phyloP scores from a whole-genome alignment of 2,113 vertebrate species.

The Notarius lentiginosus region DNA sequence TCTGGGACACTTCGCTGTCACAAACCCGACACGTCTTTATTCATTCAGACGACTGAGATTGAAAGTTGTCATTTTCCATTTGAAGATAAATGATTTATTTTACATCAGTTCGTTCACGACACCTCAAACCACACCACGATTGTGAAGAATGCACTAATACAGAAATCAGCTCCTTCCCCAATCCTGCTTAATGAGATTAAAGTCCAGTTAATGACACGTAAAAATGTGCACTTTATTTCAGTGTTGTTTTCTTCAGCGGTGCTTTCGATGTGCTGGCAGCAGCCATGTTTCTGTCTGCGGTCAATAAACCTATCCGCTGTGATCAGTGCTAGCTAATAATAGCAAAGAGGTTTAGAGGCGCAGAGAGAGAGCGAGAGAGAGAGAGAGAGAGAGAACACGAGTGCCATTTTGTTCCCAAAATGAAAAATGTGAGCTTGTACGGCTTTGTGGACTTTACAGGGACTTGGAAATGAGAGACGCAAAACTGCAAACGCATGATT shows the following conservation, averaged over 20 bases:
- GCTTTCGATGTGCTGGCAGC: neutral
- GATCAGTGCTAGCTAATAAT: conserved; percentile 8
- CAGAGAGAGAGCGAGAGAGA: too few species aligned
- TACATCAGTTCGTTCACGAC: neutral
- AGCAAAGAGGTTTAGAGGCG: neutral
- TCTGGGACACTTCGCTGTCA: neutral
- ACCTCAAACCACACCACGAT: neutral
- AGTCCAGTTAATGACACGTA: neutral
- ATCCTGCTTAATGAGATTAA: neutral
- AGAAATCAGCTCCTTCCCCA: neutral
- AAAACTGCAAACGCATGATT: neutral
- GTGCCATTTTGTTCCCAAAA: neutral
- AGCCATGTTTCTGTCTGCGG: neutral
- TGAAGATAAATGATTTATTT: neutral
- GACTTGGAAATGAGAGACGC: neutral
- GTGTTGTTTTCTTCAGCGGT: neutral
- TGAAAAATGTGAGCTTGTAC: neutral
- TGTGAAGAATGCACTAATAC: neutral
- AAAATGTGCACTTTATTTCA: neutral
- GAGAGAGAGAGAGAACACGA: too few species aligned
- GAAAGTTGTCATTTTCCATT: neutral
- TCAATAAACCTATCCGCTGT: neutral
- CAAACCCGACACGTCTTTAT: neutral
- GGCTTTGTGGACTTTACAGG: neutral
- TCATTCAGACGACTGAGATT: neutral